phyloP scores from a whole-genome alignment of 1,140 invertebrate genomes.

The Drosophila aff. region DNA sequence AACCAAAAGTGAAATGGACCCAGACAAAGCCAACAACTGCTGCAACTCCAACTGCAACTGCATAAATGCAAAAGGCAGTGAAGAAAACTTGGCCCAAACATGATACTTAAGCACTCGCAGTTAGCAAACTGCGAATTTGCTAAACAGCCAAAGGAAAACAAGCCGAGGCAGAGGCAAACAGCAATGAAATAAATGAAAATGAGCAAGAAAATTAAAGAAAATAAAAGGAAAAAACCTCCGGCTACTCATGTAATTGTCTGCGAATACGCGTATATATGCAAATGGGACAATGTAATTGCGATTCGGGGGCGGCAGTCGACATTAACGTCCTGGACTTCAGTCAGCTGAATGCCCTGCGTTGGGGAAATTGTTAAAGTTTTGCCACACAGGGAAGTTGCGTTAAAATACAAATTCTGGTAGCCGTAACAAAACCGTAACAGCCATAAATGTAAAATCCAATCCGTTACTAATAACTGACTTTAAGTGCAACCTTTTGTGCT shows the following conservation, averaged over 20 bases:
- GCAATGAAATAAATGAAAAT: slow-evolving; percentile 50
- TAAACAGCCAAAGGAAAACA: slow-evolving; percentile 60
- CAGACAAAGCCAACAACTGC: slow-evolving; percentile 32
- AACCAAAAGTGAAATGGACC: slow-evolving; percentile 74
- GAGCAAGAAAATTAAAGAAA: slow-evolving; percentile 46
- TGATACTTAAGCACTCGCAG: slow-evolving; percentile 61
- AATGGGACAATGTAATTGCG: slow-evolving; percentile 41
- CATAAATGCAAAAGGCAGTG: slow-evolving; percentile 62
- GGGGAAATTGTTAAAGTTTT: neutral
- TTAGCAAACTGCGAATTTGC: slow-evolving; percentile 81
- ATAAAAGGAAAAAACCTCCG: slow-evolving; percentile 2
- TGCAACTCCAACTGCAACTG: slow-evolving; percentile 42
- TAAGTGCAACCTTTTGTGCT: neutral
- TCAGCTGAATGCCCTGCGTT: slow-evolving; percentile 5
- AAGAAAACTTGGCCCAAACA: slow-evolving; percentile 63
- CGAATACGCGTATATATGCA: slow-evolving; percentile 35
- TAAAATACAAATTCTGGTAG: neutral
- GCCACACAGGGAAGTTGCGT: neutral
- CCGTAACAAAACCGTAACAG: neutral
- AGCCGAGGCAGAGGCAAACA: slow-evolving; percentile 38
- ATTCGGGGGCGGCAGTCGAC: slow-evolving; percentile 27
- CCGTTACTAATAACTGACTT: slow-evolving; percentile 1
- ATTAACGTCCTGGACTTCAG: slow-evolving; percentile 8
- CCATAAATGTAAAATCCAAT: neutral
- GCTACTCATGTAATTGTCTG: slow-evolving; percentile 63